Percentiles rank a stretch among this genome's conserved stretches.
phyloP scores from a whole-genome alignment of 2,797 vertebrate species.

The Lutjanus argentimaculatus region DNA sequence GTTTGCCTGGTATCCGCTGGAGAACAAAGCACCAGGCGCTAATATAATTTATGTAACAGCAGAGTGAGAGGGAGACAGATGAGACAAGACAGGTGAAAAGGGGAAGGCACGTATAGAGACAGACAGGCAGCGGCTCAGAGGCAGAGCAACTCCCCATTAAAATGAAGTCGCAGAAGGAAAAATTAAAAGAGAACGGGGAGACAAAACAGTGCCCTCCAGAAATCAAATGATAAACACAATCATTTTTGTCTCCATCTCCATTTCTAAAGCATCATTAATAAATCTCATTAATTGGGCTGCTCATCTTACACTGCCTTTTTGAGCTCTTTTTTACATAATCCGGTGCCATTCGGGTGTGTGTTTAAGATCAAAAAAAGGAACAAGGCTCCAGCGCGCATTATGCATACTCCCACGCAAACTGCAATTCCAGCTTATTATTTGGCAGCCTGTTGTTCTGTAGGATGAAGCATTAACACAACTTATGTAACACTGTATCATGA shows the following conservation, averaged over 20 bases:
- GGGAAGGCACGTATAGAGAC: conserved; percentile 22
- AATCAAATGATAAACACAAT: conserved; percentile 36
- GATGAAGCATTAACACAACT: conserved; percentile 25
- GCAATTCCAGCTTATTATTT: conserved; percentile 37
- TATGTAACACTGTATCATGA: conserved; percentile 24
- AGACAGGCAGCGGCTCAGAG: conserved; percentile 32
- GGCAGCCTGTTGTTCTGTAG: conserved; percentile 37
- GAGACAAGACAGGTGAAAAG: conserved; percentile 35
- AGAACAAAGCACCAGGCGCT: conserved; percentile 23
- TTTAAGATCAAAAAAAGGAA: conserved; percentile 46
- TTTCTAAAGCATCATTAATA: conserved; percentile 46
- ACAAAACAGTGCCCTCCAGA: conserved; percentile 40
- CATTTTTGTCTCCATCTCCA: conserved; percentile 34
- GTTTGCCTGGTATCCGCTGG: conserved; percentile 23
- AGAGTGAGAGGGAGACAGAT: conserved; percentile 30
- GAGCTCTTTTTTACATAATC: conserved; percentile 35
- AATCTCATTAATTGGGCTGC: conserved; percentile 39
- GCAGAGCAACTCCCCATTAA: conserved; percentile 22
- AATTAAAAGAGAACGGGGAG: conserved; percentile 7
- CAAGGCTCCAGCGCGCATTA: conserved; percentile 34
- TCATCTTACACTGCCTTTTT: conserved; percentile 31
- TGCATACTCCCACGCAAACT: conserved; percentile 46
- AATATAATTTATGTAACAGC: conserved; percentile 22
- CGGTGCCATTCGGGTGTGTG: conserved; percentile 27
- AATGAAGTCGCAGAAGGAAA: conserved; percentile 36